Conservation (phyloP, 2,888 invertebrate genomes). For the Drosophila meridiana region DNA sequence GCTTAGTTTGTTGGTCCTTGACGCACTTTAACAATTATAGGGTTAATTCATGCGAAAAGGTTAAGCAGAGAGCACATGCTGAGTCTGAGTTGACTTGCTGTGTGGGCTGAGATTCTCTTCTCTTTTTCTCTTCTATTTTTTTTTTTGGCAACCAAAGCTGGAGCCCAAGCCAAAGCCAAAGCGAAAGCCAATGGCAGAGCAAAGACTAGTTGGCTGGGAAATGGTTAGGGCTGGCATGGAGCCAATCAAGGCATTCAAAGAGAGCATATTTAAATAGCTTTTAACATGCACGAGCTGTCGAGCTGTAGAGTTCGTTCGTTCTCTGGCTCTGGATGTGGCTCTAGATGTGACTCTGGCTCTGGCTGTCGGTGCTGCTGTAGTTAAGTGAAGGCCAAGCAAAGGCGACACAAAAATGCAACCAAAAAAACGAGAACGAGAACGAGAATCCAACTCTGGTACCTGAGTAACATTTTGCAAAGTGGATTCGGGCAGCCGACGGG, state of each 20-base stretch:
- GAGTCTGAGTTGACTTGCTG: neutral
- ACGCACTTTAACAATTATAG: conserved; percentile 40
- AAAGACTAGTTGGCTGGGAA: conserved; percentile 22
- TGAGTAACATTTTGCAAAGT: conserved; percentile 59
- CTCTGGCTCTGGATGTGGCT: conserved; percentile 5
- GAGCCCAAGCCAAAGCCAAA: conserved; percentile 22
- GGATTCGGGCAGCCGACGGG: neutral
- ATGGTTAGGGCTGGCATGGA: conserved; percentile 38
- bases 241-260: conserved; percentile 81
- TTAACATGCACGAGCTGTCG: conserved; percentile 78
- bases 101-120: conserved; percentile 11
- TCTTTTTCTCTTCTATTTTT: conserved; percentile 42
- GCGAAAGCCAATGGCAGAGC: conserved; percentile 16
- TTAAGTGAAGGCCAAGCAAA: conserved; percentile 76
- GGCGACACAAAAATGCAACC: conserved; percentile 74
- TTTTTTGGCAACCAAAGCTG: conserved; percentile 41
- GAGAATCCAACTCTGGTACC: conserved; percentile 25
- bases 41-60: conserved; percentile 62
- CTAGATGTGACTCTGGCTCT: conserved; percentile 1
- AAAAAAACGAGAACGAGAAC: conserved; percentile 24
- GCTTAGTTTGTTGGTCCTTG: neutral
- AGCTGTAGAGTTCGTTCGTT: conserved; percentile 19
- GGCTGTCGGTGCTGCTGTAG: conserved; percentile 57
- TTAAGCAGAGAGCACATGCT: conserved; percentile 32
- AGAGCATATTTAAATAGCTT: conserved; percentile 81